Conservation (phyloP, 2,888 invertebrate genomes). For the Villa cingulata region DNA sequence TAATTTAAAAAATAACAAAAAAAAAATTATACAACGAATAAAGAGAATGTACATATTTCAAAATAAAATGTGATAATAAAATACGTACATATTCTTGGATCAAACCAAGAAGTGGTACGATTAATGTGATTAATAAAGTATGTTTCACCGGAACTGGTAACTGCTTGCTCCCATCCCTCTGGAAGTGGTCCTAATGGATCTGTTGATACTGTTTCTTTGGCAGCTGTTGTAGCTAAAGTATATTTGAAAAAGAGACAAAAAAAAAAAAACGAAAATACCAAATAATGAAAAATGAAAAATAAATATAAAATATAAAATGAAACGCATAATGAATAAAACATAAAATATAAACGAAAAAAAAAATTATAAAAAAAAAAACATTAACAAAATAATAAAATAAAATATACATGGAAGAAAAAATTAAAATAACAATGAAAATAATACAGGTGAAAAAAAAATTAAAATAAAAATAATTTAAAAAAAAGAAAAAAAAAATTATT, state of each 20-base stretch:
- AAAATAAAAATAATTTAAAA: too few relatives aligned
- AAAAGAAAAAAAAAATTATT: too few relatives aligned
- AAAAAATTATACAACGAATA: slow-evolving; percentile 5
- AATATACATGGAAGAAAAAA: too few relatives aligned
- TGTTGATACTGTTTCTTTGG: slow-evolving; percentile 18
- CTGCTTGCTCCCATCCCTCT: slow-evolving; percentile 85
- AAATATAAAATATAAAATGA: too few relatives aligned
- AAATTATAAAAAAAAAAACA: too few relatives aligned
- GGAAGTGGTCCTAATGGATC: slow-evolving; percentile 63
- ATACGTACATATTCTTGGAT: slow-evolving; percentile 91
- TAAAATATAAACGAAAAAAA: not conserved
- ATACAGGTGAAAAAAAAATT: too few relatives aligned
- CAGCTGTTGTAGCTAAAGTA: slow-evolving; percentile 11
- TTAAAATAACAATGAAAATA: too few relatives aligned
- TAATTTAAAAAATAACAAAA: slow-evolving; percentile 22
- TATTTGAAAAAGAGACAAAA: too few relatives aligned
- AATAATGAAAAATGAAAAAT: too few relatives aligned
- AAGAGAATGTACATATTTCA: not conserved
- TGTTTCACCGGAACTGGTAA: slow-evolving; percentile 81
- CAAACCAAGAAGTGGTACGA: slow-evolving; percentile 94
- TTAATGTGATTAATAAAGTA: slow-evolving; percentile 72
- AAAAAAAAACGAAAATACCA: too few relatives aligned
- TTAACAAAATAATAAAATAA: too few relatives aligned
- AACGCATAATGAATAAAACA: too few relatives aligned
- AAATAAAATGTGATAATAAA: not conserved